Percentiles rank a stretch among this genome's conserved stretches.
These are phyloP conservation scores for Neomorphus geoffroyi DNA, from an alignment of 2,797 vertebrate genomes.

Conservation along the genomic window DNA sequence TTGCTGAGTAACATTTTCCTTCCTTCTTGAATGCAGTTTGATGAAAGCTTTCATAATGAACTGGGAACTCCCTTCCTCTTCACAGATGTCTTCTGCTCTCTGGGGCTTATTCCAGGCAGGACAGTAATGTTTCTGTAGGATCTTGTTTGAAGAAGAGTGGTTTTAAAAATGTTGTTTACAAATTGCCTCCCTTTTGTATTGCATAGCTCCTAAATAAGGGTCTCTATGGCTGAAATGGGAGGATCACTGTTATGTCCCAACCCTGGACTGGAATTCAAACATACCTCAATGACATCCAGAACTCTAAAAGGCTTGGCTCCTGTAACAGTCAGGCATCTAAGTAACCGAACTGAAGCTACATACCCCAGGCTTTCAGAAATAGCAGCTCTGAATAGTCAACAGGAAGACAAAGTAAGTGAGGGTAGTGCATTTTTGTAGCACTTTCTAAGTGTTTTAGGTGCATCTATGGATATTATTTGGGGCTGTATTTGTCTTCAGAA, in stretches of 20 bases:
- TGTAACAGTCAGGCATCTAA: background rate
- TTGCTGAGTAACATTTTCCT: background rate
- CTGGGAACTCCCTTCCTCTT: background rate
- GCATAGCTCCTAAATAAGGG: background rate
- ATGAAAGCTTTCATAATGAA: background rate
- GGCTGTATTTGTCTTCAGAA: background rate
- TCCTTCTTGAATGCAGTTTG: background rate
- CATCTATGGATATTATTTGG: background rate
- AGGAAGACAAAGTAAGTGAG: background rate
- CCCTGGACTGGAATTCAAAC: background rate
- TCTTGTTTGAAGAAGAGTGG: background rate
- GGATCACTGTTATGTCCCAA: accelerated
- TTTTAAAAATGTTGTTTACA: background rate
- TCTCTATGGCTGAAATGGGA: background rate
- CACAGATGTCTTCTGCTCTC: background rate
- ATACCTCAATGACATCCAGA: background rate
- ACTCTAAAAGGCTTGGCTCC: background rate
- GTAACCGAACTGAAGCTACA: background rate
- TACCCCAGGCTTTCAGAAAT: background rate
- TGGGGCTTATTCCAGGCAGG: background rate
- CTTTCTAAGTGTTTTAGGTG: background rate
- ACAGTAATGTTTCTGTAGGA: background rate
- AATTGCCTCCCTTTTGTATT: background rate
- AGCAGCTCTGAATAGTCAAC: background rate
- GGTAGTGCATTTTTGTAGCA: background rate